Evolutionary conservation across 2,888 invertebrate species (phyloP).

Genomic region (Nemotelus nigrinus): DNA sequence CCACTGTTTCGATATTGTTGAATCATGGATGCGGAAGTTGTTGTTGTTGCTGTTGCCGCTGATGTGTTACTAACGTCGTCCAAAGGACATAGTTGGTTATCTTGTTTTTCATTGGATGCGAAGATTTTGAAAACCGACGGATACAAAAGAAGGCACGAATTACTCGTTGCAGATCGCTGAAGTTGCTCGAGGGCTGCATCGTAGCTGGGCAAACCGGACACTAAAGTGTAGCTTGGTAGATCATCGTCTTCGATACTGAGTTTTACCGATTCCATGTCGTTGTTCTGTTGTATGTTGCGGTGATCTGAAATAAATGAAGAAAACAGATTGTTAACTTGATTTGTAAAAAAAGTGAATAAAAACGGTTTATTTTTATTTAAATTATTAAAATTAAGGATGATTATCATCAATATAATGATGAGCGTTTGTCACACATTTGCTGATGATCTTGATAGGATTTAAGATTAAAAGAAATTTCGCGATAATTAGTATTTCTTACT

Average conservation of each 20-base stretch:
- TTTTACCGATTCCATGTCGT: slow-evolving; percentile 61
- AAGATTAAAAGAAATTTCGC: too few species aligned
- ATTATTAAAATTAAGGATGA: neutral
- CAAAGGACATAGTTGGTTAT: neutral
- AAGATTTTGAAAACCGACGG: slow-evolving; percentile 50
- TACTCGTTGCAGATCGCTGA: slow-evolving; percentile 60
- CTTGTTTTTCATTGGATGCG: slow-evolving; percentile 39
- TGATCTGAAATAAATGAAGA: slow-evolving; percentile 54
- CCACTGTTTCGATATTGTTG: neutral
- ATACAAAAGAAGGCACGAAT: slow-evolving; percentile 29
- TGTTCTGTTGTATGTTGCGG: slow-evolving; percentile 51
- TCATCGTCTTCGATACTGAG: slow-evolving; percentile 64
- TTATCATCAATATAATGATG: neutral
- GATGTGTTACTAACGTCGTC: neutral
- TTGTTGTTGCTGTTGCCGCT: neutral
- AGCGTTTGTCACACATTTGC: neutral
- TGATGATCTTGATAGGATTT: too few species aligned
- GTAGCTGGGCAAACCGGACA: slow-evolving; percentile 72
- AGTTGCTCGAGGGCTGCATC: slow-evolving; percentile 71
- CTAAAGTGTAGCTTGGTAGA: slow-evolving; percentile 72
- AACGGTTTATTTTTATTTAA: neutral
- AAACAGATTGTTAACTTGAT: neutral
- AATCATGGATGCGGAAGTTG: neutral
- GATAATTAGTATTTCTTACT: too few species aligned
- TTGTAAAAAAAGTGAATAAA: neutral